phyloP scores from a whole-genome alignment of 2,888 invertebrate species.

The Aricia artaxerxes region DNA sequence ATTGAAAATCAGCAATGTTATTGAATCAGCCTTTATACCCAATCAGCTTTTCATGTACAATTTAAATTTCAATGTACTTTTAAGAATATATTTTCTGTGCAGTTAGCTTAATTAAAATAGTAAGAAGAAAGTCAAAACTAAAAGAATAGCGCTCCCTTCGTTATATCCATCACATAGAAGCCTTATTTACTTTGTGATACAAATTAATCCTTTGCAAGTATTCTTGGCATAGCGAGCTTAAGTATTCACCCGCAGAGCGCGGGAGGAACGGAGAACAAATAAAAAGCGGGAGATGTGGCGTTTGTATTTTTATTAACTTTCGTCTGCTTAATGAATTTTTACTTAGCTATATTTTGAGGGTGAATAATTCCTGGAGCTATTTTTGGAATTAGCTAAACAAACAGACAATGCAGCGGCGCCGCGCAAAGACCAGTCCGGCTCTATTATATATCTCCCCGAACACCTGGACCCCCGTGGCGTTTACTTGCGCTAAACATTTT shows the following conservation, averaged over 20 bases:
- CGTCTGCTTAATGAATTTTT: conserved; percentile 14
- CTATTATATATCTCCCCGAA: conserved; percentile 20
- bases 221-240: conserved; percentile 13
- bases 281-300: conserved; percentile 13
- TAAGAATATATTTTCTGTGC: background rate
- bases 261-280: conserved; percentile 8
- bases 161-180: conserved; percentile 11
- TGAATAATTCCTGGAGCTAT: conserved; percentile 56
- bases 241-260: conserved; percentile 24
- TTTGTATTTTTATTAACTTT: conserved; percentile 10
- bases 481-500: background rate
- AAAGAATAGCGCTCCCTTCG: conserved; percentile 14
- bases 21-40: background rate
- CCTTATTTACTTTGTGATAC: conserved; percentile 23
- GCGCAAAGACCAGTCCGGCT: background rate
- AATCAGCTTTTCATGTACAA: background rate
- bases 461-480: conserved; percentile 10
- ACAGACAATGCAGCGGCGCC: conserved; percentile 47
- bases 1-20: background rate
- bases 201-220: conserved; percentile 32
- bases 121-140: background rate
- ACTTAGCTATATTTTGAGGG: background rate
- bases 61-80: background rate
- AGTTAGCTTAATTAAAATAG: background rate
- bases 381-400: conserved; percentile 66